Evolutionary conservation across 92 coral and sea anemone genomes (phyloP).

Genomic region (Anthopleura xanthogrammica): DNA sequence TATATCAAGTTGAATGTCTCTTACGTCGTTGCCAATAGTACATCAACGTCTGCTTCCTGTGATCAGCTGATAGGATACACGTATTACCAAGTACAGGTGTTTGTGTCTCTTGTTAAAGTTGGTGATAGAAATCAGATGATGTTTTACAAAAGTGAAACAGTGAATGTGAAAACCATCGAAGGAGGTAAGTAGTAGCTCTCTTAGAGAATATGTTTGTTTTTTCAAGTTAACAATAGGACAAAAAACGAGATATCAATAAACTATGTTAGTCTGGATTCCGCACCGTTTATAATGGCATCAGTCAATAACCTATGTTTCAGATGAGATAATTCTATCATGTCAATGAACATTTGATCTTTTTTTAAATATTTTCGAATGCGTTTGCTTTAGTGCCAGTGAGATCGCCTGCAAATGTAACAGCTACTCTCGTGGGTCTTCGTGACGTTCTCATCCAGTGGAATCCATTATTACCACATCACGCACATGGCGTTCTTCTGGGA

Average conservation of each 20-base stretch:
- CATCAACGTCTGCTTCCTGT: not conserved
- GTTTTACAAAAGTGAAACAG: not conserved
- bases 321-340: too few species aligned
- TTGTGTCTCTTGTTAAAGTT: conserved; percentile 2
- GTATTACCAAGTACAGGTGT: not conserved
- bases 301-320: too few species aligned
- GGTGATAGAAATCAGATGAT: not conserved
- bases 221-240: too few species aligned
- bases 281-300: too few species aligned
- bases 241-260: too few species aligned
- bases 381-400: not conserved
- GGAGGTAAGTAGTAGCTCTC: not conserved
- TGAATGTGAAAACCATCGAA: not conserved
- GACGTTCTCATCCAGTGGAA: conserved; percentile 5
- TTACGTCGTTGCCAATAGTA: not conserved
- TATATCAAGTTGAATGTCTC: conserved; percentile 3
- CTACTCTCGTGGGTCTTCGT: not conserved
- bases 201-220: not conserved
- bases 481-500: not conserved
- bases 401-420: not conserved
- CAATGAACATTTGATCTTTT: too few species aligned
- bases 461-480: not conserved
- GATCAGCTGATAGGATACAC: not conserved
- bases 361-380: not conserved
- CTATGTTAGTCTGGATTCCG: too few species aligned